A percentile compares a stretch with the other conserved stretches of the same genome.
These are phyloP conservation scores for Holocentrus rufus DNA, from an alignment of 2,797 vertebrate genomes.

Conservation along the genomic window DNA sequence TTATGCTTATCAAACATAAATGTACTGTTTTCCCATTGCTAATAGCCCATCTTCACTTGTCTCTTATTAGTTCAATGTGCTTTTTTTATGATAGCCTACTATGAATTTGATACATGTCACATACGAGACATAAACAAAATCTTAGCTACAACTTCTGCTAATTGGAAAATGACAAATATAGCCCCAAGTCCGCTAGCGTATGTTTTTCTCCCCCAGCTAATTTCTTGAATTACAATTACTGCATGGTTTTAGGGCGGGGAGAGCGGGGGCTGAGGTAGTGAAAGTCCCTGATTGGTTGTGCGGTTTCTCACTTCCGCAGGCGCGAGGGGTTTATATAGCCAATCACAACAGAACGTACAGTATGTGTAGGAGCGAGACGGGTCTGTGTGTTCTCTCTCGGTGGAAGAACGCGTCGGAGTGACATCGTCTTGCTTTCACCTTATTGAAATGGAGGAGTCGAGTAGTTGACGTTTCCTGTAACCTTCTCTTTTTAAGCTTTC, in stretches of 20 bases:
- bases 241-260: conserved; percentile 4
- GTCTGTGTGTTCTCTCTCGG: conserved; percentile 61
- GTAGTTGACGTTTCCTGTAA: conserved; percentile 87
- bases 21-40: too few species aligned
- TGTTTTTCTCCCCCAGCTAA: neutral
- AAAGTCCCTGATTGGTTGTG: conserved; percentile 70
- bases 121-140: too few species aligned
- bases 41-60: too few species aligned
- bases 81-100: too few species aligned
- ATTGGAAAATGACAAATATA: neutral
- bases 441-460: conserved; percentile 82
- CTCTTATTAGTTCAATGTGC: too few species aligned
- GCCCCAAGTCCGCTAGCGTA: neutral
- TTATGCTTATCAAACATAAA: too few species aligned
- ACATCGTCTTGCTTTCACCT: conserved; percentile 66
- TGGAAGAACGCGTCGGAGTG: conserved; percentile 73
- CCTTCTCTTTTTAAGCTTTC: conserved; percentile 82
- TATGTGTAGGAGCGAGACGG: conserved; percentile 61
- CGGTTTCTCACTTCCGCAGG: neutral
- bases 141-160: too few species aligned
- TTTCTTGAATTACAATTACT: conserved; percentile 2
- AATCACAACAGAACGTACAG: conserved; percentile 59
- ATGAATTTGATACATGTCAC: too few species aligned
- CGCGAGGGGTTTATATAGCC: conserved; percentile 79
- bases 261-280: conserved; percentile 20